Base-by-base conservation (phyloP, 2,888 invertebrate genomes). In the Drosophila tanythrix region DNA sequence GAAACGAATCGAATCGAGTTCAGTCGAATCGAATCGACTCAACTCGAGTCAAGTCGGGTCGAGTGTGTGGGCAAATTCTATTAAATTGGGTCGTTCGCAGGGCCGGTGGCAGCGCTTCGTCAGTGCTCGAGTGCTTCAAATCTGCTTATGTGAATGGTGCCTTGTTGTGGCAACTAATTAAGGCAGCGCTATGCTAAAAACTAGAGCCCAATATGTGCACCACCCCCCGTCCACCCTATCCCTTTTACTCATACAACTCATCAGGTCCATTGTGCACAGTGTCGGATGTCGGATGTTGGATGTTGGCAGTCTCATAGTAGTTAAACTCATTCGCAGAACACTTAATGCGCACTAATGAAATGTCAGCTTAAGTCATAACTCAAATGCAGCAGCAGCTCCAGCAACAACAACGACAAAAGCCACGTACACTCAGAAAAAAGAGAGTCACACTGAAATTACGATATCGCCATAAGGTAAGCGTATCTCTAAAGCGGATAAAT, bases 331-430 rank as follows among this genome's bases (percentile, higher is more conserved):
- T 85, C 88, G 82, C 85, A 81, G 79, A 75, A 85, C 85, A 89
- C 88, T 87, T 87, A 87, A 89, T 87, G 88, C 87, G 77, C 90
- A 84, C 91, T 91, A 92, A 91, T 92, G 92, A 92, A 91, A 91
- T 92, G 91, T 90, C 91, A 90, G 92, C 90, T 91, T 91, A 91
- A 90, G 91, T 91, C 91, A 91, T 91, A 91, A 92, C 82, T 91
- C 91, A 91, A 83, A 81, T 80, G 79, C 88, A 82, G 79, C 79
- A 79, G 69, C 56, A 55, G 21, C 58, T 65, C 31, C 27, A 65
- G 48, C 48, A 60, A 46, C 31, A 61, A 25, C 33, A 61, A 43
- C 64, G 58, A 60, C 71, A 72, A 67, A 67, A 63, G 55, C 52
- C 40, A 57, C 35, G 25, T 67, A 59, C 46, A 46, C 46, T 46